phyloP scores from a whole-genome alignment of 2,888 invertebrate species.

The Romanomermis culicivorax region DNA sequence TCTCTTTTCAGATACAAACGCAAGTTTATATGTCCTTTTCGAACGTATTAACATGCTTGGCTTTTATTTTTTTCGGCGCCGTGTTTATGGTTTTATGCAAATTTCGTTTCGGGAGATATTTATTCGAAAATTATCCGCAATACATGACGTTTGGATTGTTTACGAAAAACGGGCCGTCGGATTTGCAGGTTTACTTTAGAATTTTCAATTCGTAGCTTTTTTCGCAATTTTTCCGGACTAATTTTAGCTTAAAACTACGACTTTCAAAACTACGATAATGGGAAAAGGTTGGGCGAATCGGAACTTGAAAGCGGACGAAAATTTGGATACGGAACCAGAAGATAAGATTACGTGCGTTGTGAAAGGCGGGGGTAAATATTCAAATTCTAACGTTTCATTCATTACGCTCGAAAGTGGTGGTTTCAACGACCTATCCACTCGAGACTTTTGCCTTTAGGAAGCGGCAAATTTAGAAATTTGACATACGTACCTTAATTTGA shows the following conservation, averaged over 20 bases:
- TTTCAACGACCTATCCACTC: too few relatives aligned
- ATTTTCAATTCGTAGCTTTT: background rate
- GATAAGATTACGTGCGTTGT: background rate
- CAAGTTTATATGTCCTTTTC: constrained; percentile 45
- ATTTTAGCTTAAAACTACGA: background rate
- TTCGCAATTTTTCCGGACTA: background rate
- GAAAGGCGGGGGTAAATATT: background rate
- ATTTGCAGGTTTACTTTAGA: constrained; percentile 28
- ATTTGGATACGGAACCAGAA: background rate
- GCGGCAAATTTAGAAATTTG: too few relatives aligned
- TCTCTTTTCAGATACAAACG: constrained; percentile 18
- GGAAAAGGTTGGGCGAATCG: background rate
- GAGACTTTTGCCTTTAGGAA: too few relatives aligned
- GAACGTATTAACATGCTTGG: constrained; percentile 36
- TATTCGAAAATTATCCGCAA: constrained; percentile 46
- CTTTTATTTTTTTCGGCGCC: constrained; percentile 38
- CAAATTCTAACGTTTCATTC: too few relatives aligned
- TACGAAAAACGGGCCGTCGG: constrained; percentile 40
- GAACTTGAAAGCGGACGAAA: background rate
- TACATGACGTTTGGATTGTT: constrained; percentile 50
- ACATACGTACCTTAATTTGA: too few relatives aligned
- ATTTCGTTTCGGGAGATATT: constrained; percentile 41
- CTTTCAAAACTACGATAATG: background rate
- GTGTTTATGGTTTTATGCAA: constrained; percentile 43
- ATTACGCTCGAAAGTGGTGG: too few relatives aligned